Evolutionary conservation across 2,797 vertebrate species (phyloP), one percentile per base, ranked within the genome.

Genomic region (Gorsachius magnificus): DNA sequence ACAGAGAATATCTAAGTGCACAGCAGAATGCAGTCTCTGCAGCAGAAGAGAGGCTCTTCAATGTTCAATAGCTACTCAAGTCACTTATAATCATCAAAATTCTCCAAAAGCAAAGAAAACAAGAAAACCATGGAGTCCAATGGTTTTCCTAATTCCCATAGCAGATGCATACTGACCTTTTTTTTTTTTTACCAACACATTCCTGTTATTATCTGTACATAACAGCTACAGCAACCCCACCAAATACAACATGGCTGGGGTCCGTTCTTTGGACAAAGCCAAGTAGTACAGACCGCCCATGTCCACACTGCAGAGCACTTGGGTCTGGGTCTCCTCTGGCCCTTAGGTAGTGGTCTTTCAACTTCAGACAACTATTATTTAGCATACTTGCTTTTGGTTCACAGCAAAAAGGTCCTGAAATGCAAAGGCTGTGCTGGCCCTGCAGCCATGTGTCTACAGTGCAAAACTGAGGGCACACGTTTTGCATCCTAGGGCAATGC

Each of bases 391-490:
- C 38, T 89, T 92, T 29, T 0, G 0, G 19, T 36, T 76, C 70
- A 83, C 48, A 80, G n/a, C 25, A 45, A n/a, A 86, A 88, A 53
- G 6, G 22, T 21, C 31, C 25, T 2, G 1, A 58, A 88, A 66
- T 0, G 0, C 3, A 12, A 74, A 20, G 22, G 35, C 26, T 83
- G 21, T 28, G 72, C 56, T 63, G n/a, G 12, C 2, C 24, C 79
- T 54, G 35, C 54, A 77, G 78, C 38, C 45, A 21, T 3, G 1
- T 0, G 4, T 38, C 53, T 77, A 17, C 35, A 50, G 31, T 9
- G 3, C 9, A 3, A 36, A 81, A 69, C 33, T 10, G 13, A 84
- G 38, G 8, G 25, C 14, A 10, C 26, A 17, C 0, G 2, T 48
- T 92, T 75, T 5, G 1, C 11, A 64, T 14, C 13, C 35, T 35